Evolutionary conservation across 2,797 vertebrate species (phyloP).

Genomic region (Selene dorsalis): DNA sequence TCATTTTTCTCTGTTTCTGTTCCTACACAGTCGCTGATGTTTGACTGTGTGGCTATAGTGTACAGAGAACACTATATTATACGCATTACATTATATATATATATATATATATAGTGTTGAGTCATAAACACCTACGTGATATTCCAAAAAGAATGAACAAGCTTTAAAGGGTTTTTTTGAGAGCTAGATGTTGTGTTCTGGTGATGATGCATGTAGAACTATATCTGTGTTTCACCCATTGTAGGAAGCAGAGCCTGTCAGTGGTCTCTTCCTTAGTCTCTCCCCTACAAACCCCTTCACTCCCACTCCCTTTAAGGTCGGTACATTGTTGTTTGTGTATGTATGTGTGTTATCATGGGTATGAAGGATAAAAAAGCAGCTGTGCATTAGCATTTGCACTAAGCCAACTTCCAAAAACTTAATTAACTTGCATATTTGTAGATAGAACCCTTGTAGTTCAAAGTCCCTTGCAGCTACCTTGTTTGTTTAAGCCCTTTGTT

Average conservation of each 20-base stretch:
- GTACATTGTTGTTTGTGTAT: slow-evolving; percentile 70
- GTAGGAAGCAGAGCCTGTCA: slow-evolving; percentile 87
- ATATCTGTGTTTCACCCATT: slow-evolving; percentile 81
- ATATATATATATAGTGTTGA: slow-evolving; percentile 54
- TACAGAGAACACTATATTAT: slow-evolving; percentile 33
- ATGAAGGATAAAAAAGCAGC: slow-evolving; percentile 57
- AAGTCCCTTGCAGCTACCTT: slow-evolving; percentile 76
- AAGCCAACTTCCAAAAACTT: slow-evolving; percentile 64
- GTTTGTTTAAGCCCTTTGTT: slow-evolving; percentile 76
- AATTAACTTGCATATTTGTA: slow-evolving; percentile 75
- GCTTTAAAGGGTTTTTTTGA: slow-evolving; percentile 20
- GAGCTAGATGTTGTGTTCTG: slow-evolving; percentile 22
- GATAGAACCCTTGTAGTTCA: slow-evolving; percentile 70
- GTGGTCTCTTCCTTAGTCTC: slow-evolving; percentile 87
- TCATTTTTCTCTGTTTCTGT: slow-evolving; percentile 26
- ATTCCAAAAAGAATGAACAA: slow-evolving; percentile 33
- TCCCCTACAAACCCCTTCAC: slow-evolving; percentile 93
- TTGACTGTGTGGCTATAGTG: slow-evolving; percentile 23
- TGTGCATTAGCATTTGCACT: slow-evolving; percentile 65
- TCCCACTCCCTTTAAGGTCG: slow-evolving; percentile 95
- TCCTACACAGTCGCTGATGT: slow-evolving; percentile 38
- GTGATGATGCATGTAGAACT: slow-evolving; percentile 62
- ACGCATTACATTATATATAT: slow-evolving; percentile 15
- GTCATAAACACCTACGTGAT: slow-evolving; percentile 60
- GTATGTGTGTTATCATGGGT: slow-evolving; percentile 37